Conservation (phyloP, 2,113 vertebrate species). For the Trematocara variabile region DNA sequence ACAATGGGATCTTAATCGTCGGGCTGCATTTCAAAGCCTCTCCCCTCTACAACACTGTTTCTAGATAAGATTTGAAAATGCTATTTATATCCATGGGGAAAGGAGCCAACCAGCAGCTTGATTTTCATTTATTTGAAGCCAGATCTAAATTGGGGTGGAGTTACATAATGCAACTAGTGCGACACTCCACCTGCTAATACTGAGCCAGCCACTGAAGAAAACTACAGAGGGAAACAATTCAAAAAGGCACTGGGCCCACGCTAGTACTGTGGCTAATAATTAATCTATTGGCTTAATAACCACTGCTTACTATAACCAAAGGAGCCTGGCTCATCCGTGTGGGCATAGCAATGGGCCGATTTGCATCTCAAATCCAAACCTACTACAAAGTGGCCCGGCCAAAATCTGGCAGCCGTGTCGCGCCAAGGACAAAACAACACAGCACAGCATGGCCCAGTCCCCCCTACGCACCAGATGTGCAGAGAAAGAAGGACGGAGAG, state of each 20-base stretch:
- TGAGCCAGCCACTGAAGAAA: slow-evolving; percentile 17
- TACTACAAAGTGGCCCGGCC: slow-evolving; percentile 10
- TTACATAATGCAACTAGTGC: slow-evolving; percentile 64
- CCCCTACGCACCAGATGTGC: slow-evolving; percentile 47
- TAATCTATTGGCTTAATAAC: slow-evolving; percentile 33
- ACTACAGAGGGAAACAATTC: background rate
- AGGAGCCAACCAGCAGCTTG: slow-evolving; percentile 59
- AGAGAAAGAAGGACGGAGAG: slow-evolving; percentile 10
- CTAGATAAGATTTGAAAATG: slow-evolving; percentile 73
- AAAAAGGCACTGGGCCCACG: background rate
- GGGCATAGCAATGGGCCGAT: slow-evolving; percentile 23
- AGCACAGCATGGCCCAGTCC: slow-evolving; percentile 11
- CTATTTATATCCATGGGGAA: slow-evolving; percentile 71
- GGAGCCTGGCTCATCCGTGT: slow-evolving; percentile 12
- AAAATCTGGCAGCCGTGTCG: slow-evolving; percentile 23
- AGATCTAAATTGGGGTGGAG: slow-evolving; percentile 68
- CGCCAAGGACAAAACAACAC: slow-evolving; percentile 40
- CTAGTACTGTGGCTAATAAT: slow-evolving; percentile 45
- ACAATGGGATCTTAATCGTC: slow-evolving; percentile 75
- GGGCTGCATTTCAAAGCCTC: slow-evolving; percentile 72
- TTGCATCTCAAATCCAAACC: slow-evolving; percentile 27
- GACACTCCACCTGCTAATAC: slow-evolving; percentile 61
- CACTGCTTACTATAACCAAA: slow-evolving; percentile 12
- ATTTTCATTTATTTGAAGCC: slow-evolving; percentile 75
- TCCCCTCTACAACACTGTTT: slow-evolving; percentile 68